Evolutionary conservation across 2,113 vertebrate genomes (phyloP).

Genomic region (Psephotus haematonotus): DNA sequence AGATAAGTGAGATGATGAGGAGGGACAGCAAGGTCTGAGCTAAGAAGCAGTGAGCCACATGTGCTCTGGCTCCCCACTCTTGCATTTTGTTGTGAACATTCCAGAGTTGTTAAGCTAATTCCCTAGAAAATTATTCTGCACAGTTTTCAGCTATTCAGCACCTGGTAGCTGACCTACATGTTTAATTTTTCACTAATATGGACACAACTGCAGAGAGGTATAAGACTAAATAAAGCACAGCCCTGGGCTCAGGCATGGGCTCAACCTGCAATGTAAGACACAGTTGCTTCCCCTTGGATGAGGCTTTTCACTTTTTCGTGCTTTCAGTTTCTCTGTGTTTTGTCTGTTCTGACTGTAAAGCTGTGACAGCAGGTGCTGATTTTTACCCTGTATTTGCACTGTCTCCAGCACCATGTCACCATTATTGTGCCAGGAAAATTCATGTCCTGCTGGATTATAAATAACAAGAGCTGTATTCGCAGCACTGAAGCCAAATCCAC

Average conservation of each 20-base stretch:
- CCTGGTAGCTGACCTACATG: background rate
- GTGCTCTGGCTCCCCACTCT: background rate
- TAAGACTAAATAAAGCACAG: background rate
- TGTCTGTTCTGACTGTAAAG: background rate
- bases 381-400: background rate
- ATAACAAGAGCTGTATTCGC: background rate
- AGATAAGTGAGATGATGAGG: background rate
- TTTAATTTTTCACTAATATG: background rate
- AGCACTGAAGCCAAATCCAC: background rate
- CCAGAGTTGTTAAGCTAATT: background rate
- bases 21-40: background rate
- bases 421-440: background rate
- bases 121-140: background rate
- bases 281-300: background rate
- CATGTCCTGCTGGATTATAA: background rate
- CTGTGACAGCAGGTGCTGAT: background rate
- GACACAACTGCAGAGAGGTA: background rate
- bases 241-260: background rate
- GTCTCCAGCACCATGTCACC: background rate
- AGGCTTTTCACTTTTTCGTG: background rate
- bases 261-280: background rate
- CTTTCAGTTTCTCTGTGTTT: background rate
- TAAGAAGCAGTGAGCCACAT: background rate
- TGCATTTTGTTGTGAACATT: background rate
- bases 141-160: background rate